Evolutionary conservation across 2,797 vertebrate species (phyloP).

Genomic region (Enteromius anoplus): DNA sequence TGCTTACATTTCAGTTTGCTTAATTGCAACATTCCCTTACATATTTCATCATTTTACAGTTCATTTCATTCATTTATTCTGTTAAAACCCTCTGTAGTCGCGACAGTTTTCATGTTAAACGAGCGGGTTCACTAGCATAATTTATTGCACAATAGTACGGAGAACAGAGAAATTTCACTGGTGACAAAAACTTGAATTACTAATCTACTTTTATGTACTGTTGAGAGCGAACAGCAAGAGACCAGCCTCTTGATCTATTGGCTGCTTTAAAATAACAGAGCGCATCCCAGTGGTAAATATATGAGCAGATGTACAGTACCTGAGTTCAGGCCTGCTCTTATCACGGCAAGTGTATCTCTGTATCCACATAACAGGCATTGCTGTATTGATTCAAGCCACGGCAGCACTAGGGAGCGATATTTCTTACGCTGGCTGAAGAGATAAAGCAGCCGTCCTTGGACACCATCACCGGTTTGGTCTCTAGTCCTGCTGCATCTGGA

Average conservation of each 20-base stretch:
- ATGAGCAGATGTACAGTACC: neutral
- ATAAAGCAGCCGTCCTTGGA: conserved; percentile 29
- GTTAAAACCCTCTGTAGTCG: neutral
- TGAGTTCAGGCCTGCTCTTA: conserved; percentile 3
- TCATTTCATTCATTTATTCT: neutral
- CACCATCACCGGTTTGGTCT: conserved; percentile 34
- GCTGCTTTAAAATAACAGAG: conserved; percentile 23
- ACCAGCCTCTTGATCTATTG: neutral
- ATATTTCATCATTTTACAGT: neutral
- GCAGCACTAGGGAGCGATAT: neutral
- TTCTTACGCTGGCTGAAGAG: conserved; percentile 5
- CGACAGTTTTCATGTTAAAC: neutral
- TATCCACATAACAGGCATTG: neutral
- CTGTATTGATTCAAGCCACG: neutral
- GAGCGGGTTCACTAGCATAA: neutral
- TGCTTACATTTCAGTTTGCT: neutral
- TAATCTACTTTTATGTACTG: neutral
- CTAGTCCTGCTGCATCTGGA: conserved; percentile 57
- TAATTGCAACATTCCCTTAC: neutral
- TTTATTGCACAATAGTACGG: neutral
- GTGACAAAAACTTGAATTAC: neutral
- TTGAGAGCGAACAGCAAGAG: neutral
- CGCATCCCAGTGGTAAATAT: neutral
- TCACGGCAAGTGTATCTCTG: neutral
- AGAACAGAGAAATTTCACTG: neutral